Base-by-base conservation (phyloP, 2,888 invertebrate genomes). In the Stomorhina lunata region DNA sequence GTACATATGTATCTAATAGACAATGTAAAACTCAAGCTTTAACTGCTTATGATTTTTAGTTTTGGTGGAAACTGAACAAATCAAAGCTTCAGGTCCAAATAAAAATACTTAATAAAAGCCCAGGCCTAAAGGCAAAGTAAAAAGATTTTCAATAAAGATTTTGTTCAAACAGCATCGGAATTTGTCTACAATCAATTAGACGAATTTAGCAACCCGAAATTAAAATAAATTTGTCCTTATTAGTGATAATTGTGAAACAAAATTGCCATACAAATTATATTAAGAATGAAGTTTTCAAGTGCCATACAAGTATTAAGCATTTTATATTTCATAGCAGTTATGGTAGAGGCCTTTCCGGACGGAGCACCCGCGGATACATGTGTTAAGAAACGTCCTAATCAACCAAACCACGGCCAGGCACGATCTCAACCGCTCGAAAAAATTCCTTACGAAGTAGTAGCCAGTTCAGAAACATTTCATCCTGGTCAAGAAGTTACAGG, bases 301-400 rank as follows among this genome's bases (percentile, higher is more conserved):
- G 83, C 68, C 85, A 82, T 85, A 22, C 20, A 73, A 65, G 76
- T 82, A 63, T 75, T 85, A 57, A 53, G 92, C 90, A 86, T 92
- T 22, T 85, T 87, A 15, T 91, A 89, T 85, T 84, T 92, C 32
- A 80, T 91, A 48, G 84, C 91, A 72, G 86, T n/a, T n/a, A n/a
- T 91, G 87, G 88, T 91, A 76, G 91, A 91, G 78, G 80, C 90
- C 81, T 96, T 96, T 88, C 96, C 96, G n/a, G 95, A 96, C 86
- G 96, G 96, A 1, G 96, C 95, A 1, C 96, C 96, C 0, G 93
- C 96, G 29, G 96, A 96, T 88, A 94, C 95, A 34, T 96, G 96
- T 88, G 96, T 96, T 2, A 95, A 95, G 89, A 93, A 94, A 27
- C 92, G 94, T 50, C 93, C 94, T 1, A 96, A 96, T 90, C 91